A percentile compares a stretch with the other conserved stretches of the same genome.
phyloP scores from a whole-genome alignment of 2,113 vertebrate genomes.

The Nerophis ophidion region DNA sequence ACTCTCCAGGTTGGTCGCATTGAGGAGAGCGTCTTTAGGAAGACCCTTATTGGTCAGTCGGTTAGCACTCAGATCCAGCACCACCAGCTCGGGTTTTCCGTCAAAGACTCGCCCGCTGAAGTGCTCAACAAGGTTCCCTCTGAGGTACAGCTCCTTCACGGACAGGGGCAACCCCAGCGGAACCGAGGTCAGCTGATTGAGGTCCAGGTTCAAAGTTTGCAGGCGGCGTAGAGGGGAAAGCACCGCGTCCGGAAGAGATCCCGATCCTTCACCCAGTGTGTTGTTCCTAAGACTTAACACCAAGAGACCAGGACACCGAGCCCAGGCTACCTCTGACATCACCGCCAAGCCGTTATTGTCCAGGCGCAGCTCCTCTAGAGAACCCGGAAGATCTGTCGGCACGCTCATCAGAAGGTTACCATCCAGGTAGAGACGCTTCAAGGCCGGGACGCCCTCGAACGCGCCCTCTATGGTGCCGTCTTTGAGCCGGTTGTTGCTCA shows the following conservation, averaged over 20 bases:
- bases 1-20: conserved; percentile 66
- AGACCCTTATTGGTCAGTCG: conserved; percentile 64
- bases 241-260: conserved; percentile 24
- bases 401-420: conserved; percentile 45
- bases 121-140: conserved; percentile 62
- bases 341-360: conserved; percentile 51
- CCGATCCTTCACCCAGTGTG: conserved; percentile 45
- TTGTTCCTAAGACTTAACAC: conserved; percentile 62
- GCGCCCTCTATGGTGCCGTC: conserved; percentile 48
- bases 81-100: conserved; percentile 60
- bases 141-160: conserved; percentile 68
- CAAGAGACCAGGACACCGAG: conserved; percentile 35
- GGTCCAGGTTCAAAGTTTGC: conserved; percentile 55
- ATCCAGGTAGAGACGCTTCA: conserved; percentile 53
- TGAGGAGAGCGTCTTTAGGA: conserved; percentile 48
- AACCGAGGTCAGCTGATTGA: conserved; percentile 47
- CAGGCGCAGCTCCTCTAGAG: conserved; percentile 56
- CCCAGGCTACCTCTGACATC: conserved; percentile 46
- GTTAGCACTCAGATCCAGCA: conserved; percentile 68
- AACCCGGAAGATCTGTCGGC: conserved; percentile 37
- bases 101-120: conserved; percentile 62
- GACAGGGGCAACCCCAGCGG: conserved; percentile 47
- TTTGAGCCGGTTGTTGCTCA: conserved; percentile 65
- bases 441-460: conserved; percentile 45
- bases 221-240: conserved; percentile 50